Base-by-base conservation (phyloP, 1,140 invertebrate species). In the Caerostris darwini region DNA sequence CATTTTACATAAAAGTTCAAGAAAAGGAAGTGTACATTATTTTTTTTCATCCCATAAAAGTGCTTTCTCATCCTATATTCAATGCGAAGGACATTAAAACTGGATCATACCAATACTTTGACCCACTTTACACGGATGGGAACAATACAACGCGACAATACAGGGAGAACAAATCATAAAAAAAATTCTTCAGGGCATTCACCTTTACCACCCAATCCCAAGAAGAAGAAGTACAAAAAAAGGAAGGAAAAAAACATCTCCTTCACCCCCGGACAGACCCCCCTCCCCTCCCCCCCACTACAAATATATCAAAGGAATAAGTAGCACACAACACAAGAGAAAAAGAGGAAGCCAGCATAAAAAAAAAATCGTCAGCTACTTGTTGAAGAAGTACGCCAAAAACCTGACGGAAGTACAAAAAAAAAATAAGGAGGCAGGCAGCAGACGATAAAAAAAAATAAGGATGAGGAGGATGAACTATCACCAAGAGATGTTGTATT, bases 381-480 rank as follows among this genome's bases (percentile, higher is more conserved):
- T 77, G 71, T 77, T 77, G 71, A 77, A 77, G 71, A 77, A 19
- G 71, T 77, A 77, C 34, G 71, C 71, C 34, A 77, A 77, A 34
- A 50, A 77, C 5, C 71, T 53, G 10, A 34, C 34, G 71, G 34
- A 77, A 77, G 19, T 10, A 77, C 14, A 71, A 71, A 90, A 77
- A 81, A 90, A 50, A 34, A 54, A 14, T 10, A 57, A 34, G 4
- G 86, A 14, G 64, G 58, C 5, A 19, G 56, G 34, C 3, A 67
- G 19, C 19, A 57, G 50, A 88, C 7, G 64, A 64, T 34, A 61
- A 69, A 89, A 89, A 82, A 19, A 34, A 90, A 56, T 19, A 90
- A 14, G 34, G 57, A 10, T 34, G 7, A 50, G 71, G 71, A 77
- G 71, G 71, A 77, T 81, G 89, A 81, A 90, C 89, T 89, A 89